Conservation (phyloP, 2,888 invertebrate species). For the Pristionchus arcanus region DNA sequence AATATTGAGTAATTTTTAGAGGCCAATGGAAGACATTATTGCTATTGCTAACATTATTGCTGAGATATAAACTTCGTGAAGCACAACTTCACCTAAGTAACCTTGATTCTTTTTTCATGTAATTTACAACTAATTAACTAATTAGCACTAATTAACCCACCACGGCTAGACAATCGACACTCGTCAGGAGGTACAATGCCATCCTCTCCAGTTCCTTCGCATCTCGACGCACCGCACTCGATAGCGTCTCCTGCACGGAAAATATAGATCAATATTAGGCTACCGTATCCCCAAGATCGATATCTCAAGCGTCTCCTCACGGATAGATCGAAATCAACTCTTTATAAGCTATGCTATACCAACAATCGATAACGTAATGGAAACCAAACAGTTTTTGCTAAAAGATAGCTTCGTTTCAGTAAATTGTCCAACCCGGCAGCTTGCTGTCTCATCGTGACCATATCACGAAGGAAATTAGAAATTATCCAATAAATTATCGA, state of each 20-base stretch:
- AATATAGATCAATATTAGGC: neutral
- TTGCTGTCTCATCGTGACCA: neutral
- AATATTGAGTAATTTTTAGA: no score
- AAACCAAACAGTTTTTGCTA: no score
- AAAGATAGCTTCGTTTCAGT: neutral
- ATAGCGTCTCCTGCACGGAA: conserved; percentile 2
- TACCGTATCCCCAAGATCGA: neutral
- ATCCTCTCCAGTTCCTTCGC: conserved; percentile 67
- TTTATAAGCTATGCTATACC: no score
- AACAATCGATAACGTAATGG: no score
- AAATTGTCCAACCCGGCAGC: no score
- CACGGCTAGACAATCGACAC: conserved; percentile 47
- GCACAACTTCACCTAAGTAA: no score
- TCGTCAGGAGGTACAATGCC: conserved; percentile 62
- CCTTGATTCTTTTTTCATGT: no score
- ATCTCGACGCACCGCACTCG: conserved; percentile 55
- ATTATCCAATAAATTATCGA: no score
- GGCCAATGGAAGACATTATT: no score
- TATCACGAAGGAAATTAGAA: neutral
- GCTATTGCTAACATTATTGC: no score
- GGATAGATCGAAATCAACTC: neutral
- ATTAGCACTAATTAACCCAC: neutral
- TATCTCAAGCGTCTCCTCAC: neutral
- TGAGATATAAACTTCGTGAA: no score
- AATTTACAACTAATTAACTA: neutral